phyloP scores from a whole-genome alignment of 2,113 vertebrate species.

The Ellobius talpinus region DNA sequence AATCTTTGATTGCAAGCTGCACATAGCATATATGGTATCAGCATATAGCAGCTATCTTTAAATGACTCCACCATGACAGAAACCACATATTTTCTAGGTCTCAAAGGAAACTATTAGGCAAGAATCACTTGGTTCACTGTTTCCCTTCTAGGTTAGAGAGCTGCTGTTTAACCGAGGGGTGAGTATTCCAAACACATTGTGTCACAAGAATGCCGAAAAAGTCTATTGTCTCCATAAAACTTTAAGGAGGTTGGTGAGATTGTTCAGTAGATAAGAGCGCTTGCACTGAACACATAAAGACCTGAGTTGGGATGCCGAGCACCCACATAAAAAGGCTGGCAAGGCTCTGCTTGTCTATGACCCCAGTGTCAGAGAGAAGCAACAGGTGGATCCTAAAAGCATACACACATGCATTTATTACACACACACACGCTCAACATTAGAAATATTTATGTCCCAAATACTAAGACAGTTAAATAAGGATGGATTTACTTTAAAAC shows the following conservation, averaged over 20 bases:
- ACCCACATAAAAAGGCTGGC: neutral
- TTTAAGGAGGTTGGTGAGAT: neutral
- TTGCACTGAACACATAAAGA: neutral
- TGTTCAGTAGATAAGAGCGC: neutral
- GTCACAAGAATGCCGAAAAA: neutral
- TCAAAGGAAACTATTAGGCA: neutral
- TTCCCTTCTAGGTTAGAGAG: neutral
- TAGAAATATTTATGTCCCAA: neutral
- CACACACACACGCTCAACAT: neutral
- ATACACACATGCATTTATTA: neutral
- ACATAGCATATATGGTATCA: neutral
- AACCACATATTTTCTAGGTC: neutral
- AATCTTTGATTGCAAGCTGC: conserved; percentile 35
- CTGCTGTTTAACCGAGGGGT: neutral
- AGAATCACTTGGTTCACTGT: neutral
- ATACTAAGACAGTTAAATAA: neutral
- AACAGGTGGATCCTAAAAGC: neutral
- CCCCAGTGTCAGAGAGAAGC: neutral
- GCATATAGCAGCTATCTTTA: neutral
- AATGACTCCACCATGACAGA: neutral
- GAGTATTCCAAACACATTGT: neutral
- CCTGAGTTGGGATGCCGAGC: neutral
- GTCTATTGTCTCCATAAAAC: neutral
- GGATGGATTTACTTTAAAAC: neutral
- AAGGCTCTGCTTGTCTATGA: no score